These are phyloP conservation scores for Hippasteria phrygiana DNA, from an alignment of 53 echinoderm and acorn worm species.

Conservation along the genomic window DNA sequence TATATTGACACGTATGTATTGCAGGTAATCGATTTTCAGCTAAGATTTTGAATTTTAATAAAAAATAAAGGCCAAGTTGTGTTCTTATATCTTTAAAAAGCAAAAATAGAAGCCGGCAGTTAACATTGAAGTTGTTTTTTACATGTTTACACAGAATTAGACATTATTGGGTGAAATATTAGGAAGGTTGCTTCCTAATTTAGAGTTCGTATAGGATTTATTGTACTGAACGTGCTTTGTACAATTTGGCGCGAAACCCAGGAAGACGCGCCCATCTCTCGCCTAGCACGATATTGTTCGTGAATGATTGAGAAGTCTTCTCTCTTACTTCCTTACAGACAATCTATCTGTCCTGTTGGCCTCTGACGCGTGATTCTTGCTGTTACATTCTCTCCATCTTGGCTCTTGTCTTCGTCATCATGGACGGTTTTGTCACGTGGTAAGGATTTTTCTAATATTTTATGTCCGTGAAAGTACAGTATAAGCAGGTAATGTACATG, in stretches of 20 bases:
- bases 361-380: conserved; percentile 79
- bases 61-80: no score
- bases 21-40: no score
- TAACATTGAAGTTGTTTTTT: no score
- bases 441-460: conserved; percentile 56
- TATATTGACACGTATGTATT: no score
- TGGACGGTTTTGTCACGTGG: conserved; percentile 79
- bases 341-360: conserved; percentile 83
- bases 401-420: conserved; percentile 74
- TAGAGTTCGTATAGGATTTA: not conserved
- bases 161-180: no score
- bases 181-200: no score
- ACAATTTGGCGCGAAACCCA: no score
- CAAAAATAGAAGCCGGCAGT: no score
- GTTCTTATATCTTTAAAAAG: no score
- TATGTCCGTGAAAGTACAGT: not conserved
- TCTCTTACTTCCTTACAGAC: conserved; percentile 58
- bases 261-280: not conserved
- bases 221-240: no score
- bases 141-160: no score
- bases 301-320: not conserved
- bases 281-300: not conserved
- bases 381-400: conserved; percentile 81
- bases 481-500: not conserved
- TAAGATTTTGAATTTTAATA: no score